These are phyloP conservation scores for Amphipyra berbera DNA, from an alignment of 2,888 invertebrate species.

Conservation along the genomic window DNA sequence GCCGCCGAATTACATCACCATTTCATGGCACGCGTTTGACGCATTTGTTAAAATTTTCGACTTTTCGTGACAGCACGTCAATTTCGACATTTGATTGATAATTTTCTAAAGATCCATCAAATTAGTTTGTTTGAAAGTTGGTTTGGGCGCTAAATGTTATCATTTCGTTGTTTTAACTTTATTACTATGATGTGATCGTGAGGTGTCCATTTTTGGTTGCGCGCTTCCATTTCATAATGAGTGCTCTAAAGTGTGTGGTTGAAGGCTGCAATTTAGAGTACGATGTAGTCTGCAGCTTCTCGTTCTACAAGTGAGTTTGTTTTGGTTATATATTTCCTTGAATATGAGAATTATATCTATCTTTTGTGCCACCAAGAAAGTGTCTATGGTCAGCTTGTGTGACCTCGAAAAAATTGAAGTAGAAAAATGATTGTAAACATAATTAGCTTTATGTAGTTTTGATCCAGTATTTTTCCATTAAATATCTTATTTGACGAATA, in stretches of 20 bases:
- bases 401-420: conserved; percentile 61
- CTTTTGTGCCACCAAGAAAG: conserved; percentile 20
- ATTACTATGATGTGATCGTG: conserved; percentile 82
- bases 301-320: conserved; percentile 87
- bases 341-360: conserved; percentile 31
- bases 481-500: conserved; percentile 10
- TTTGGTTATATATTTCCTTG: conserved; percentile 55
- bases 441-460: conserved; percentile 34
- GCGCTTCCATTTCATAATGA: conserved; percentile 77
- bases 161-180: conserved; percentile 75
- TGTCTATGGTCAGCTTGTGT: conserved; percentile 50
- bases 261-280: conserved; percentile 88
- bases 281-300: conserved; percentile 88
- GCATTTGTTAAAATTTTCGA: conserved; percentile 83
- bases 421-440: conserved; percentile 52
- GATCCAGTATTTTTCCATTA: conserved; percentile 29
- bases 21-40: conserved; percentile 87
- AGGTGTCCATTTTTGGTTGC: conserved; percentile 79
- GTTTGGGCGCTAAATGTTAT: conserved; percentile 87
- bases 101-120: conserved; percentile 89
- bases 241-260: conserved; percentile 85
- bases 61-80: conserved; percentile 90
- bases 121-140: conserved; percentile 89
- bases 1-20: conserved; percentile 86
- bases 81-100: conserved; percentile 90